Percentiles rank a stretch among this genome's conserved stretches.
Conservation (phyloP, 1,140 invertebrate species). For the Aphaenogaster ashmeadi region DNA sequence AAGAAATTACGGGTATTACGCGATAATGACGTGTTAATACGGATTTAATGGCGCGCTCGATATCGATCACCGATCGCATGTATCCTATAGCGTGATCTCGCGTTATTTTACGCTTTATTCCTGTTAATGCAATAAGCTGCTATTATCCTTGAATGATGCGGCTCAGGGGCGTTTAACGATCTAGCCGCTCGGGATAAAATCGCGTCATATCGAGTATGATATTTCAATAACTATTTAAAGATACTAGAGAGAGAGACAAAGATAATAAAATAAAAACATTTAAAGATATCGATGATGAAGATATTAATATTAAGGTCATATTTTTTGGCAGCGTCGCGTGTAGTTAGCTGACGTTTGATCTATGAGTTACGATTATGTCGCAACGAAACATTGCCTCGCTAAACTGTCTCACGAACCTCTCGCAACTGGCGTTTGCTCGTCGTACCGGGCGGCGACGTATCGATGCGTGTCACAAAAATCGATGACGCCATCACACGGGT, state of each 20-base stretch:
- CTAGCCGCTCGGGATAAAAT: not conserved
- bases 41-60: constrained; percentile 29
- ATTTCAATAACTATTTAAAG: constrained; percentile 14
- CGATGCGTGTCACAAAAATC: constrained; percentile 64
- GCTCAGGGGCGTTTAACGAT: constrained; percentile 1
- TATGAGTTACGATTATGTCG: constrained; percentile 12
- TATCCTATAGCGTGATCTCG: not conserved
- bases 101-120: constrained; percentile 38
- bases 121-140: constrained; percentile 26
- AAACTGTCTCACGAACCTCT: constrained; percentile 21
- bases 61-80: constrained; percentile 31
- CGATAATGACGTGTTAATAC: constrained; percentile 58
- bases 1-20: constrained; percentile 55
- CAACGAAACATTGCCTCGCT: constrained; percentile 10
- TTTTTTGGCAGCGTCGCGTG: not conserved
- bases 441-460: constrained; percentile 18
- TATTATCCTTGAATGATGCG: constrained; percentile 40
- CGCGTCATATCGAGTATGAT: not conserved
- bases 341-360: constrained; percentile 11
- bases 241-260: not conserved
- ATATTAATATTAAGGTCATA: not conserved
- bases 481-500: constrained; percentile 53
- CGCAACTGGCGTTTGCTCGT: not conserved
- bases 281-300: not conserved
- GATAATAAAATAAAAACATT: not conserved